Evolutionary conservation across 2,113 vertebrate species (phyloP).

Genomic region (Lethenteron reissneri): DNA sequence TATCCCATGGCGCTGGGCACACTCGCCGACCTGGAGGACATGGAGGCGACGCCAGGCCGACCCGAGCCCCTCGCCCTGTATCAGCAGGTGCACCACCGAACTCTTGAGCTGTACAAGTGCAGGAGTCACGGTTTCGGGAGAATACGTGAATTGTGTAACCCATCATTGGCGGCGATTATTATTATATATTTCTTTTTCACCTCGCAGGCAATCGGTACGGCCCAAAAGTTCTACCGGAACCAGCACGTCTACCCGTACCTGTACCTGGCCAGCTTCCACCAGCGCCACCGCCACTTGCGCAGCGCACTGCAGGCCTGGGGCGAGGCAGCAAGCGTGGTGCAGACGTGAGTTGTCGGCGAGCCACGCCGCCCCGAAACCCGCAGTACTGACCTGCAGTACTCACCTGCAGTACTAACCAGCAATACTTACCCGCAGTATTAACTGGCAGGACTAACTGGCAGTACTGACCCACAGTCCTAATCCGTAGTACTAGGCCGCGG

Average conservation of each 20-base stretch:
- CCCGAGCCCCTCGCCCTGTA: background rate
- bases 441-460: too few relatives aligned
- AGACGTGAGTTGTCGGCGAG: background rate
- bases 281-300: background rate
- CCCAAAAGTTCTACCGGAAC: background rate
- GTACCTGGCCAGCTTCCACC: slow-evolving; percentile 3
- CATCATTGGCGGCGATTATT: too few relatives aligned
- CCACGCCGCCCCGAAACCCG: too few relatives aligned
- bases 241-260: slow-evolving; percentile 2
- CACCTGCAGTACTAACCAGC: too few relatives aligned
- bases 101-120: too few relatives aligned
- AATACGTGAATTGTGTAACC: too few relatives aligned
- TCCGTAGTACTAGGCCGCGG: too few relatives aligned
- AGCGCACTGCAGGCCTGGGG: background rate
- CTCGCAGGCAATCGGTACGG: background rate
- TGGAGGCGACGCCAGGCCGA: background rate
- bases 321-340: background rate
- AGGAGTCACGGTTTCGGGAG: too few relatives aligned
- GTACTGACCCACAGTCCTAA: too few relatives aligned
- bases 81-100: background rate
- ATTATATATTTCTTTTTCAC: background rate
- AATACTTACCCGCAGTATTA: too few relatives aligned
- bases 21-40: slow-evolving; percentile 1
- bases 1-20: background rate
- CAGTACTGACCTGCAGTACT: too few relatives aligned